Evolutionary conservation across 92 coral and sea anemone species (phyloP).

Genomic region (Porites lobata): DNA sequence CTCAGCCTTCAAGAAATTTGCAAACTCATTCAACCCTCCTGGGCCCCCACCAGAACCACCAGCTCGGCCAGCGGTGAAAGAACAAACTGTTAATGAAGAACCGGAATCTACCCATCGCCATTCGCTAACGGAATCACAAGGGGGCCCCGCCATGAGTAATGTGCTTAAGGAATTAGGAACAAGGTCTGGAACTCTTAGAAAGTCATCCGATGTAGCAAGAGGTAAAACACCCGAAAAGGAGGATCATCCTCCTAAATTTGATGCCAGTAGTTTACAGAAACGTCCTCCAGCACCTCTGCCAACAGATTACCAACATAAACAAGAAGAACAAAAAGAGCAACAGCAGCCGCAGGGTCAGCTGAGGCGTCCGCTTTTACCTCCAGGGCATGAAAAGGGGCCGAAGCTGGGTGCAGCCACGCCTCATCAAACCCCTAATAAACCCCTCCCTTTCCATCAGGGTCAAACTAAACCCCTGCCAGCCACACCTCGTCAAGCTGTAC

Average conservation of each 20-base stretch:
- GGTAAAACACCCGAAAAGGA: background rate
- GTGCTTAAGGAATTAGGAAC: constrained; percentile 71
- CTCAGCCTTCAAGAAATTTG: constrained; percentile 66
- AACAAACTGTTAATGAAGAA: constrained; percentile 47
- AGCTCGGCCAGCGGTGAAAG: constrained; percentile 57
- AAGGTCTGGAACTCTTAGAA: constrained; percentile 36
- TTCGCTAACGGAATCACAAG: constrained; percentile 30
- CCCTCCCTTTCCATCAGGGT: background rate
- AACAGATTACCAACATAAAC: background rate
- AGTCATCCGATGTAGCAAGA: constrained; percentile 1
- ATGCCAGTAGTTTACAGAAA: constrained; percentile 7
- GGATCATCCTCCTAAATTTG: constrained; percentile 4
- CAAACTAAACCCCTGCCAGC: constrained; percentile 15
- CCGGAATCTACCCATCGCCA: constrained; percentile 43
- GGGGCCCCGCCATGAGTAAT: constrained; percentile 67
- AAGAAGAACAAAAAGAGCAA: constrained; percentile 14
- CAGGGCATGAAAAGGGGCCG: constrained; percentile 27
- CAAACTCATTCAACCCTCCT: constrained; percentile 60
- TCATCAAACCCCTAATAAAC: constrained; percentile 19
- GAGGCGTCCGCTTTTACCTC: background rate
- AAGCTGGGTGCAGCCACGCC: background rate
- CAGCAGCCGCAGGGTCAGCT: background rate
- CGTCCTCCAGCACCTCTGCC: constrained; percentile 54
- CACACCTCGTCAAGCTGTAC: constrained; percentile 4
- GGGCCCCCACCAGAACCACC: constrained; percentile 94